These are phyloP conservation scores for Cuculus canorus DNA, from an alignment of 2,797 vertebrate species.

Conservation along the genomic window DNA sequence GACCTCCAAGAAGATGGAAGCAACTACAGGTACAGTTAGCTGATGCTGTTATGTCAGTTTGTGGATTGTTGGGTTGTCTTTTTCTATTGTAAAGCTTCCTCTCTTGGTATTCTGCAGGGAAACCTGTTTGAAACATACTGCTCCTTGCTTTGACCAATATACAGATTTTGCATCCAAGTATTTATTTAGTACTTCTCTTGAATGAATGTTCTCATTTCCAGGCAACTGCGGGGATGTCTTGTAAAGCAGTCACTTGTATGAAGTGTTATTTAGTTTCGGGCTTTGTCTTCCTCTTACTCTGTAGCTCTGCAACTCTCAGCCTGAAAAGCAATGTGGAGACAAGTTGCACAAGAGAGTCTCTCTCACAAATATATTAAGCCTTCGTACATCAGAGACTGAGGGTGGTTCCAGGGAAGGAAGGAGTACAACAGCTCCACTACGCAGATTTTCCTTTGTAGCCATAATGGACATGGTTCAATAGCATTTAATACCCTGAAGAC, in stretches of 20 bases:
- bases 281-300: not conserved
- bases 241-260: not conserved
- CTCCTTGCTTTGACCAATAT: not conserved
- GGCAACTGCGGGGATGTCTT: not conserved
- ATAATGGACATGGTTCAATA: not conserved
- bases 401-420: not conserved
- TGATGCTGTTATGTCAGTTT: not conserved
- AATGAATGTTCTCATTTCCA: not conserved
- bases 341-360: slow-evolving; percentile 21
- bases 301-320: not conserved
- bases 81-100: not conserved
- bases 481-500: not conserved
- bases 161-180: not conserved
- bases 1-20: not conserved
- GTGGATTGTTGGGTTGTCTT: not conserved
- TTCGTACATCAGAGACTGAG: not conserved
- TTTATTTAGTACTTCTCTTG: not conserved
- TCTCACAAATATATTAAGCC: not conserved
- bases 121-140: not conserved
- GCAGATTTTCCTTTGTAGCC: not conserved
- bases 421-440: not conserved
- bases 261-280: not conserved
- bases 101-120: not conserved
- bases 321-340: not conserved
- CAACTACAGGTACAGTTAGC: slow-evolving; percentile 53